Percentiles rank a stretch among this genome's conserved stretches.
phyloP scores from a whole-genome alignment of 2,113 vertebrate genomes.

The Natator depressus region DNA sequence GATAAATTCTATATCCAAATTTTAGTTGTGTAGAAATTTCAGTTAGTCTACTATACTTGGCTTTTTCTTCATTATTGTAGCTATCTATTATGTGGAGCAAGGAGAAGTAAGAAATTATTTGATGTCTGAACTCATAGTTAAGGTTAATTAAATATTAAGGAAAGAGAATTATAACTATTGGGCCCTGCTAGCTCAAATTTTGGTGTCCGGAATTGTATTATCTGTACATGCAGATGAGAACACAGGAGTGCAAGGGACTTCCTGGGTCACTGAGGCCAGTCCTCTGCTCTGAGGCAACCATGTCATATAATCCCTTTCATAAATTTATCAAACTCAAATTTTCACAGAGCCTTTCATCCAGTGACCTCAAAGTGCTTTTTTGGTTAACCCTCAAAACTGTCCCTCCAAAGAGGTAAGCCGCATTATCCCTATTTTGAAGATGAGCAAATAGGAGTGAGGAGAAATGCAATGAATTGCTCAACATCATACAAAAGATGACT shows the following conservation, averaged over 20 bases:
- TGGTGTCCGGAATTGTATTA: background rate
- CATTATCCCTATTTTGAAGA: background rate
- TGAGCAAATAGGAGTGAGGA: background rate
- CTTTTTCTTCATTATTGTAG: background rate
- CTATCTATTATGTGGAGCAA: background rate
- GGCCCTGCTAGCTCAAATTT: background rate
- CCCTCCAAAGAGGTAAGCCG: background rate
- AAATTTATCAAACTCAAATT: background rate
- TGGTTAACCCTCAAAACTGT: background rate
- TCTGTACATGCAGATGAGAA: background rate
- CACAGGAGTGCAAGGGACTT: background rate
- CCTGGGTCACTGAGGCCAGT: background rate
- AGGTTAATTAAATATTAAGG: background rate
- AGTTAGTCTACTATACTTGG: background rate
- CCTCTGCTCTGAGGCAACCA: background rate
- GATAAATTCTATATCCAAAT: background rate
- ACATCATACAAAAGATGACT: background rate
- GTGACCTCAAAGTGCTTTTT: background rate
- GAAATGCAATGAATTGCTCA: background rate
- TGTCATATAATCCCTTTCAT: background rate
- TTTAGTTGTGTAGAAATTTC: background rate
- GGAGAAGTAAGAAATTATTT: background rate
- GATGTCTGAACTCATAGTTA: background rate
- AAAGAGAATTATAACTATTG: background rate
- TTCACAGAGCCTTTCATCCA: background rate